These are phyloP conservation scores for Argya squamiceps DNA, from an alignment of 2,797 vertebrate species.

Conservation along the genomic window DNA sequence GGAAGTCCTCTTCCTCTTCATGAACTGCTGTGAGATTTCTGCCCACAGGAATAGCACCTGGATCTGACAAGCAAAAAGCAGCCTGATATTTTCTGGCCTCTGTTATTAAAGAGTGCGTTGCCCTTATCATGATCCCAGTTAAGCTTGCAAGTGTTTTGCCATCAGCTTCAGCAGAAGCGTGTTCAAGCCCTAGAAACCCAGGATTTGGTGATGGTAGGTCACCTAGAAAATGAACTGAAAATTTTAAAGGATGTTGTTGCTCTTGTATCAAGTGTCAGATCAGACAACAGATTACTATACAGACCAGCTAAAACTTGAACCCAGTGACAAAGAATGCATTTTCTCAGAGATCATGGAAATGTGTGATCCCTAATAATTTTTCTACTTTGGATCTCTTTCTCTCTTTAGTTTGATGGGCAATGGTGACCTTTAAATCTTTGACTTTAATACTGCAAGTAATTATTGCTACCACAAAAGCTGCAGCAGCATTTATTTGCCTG, in stretches of 20 bases:
- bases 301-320: neutral
- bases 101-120: neutral
- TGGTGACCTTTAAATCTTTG: neutral
- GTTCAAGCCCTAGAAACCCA: neutral
- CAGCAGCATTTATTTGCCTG: neutral
- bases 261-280: neutral
- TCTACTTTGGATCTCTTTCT: neutral
- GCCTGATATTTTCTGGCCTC: neutral
- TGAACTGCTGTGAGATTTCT: neutral
- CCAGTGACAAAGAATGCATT: neutral
- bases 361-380: neutral
- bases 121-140: neutral
- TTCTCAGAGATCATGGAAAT: neutral
- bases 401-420: neutral
- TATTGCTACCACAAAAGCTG: neutral
- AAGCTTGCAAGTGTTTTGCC: constrained; percentile 14
- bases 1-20: neutral
- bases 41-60: neutral
- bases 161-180: neutral
- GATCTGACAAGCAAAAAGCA: neutral
- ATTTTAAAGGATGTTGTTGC: neutral
- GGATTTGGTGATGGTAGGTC: neutral
- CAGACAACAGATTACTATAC: neutral
- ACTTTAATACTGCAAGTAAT: neutral
- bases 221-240: neutral